These are phyloP conservation scores for Cavia porcellus DNA, from an alignment of 2,113 vertebrate genomes.

Conservation along the genomic window DNA sequence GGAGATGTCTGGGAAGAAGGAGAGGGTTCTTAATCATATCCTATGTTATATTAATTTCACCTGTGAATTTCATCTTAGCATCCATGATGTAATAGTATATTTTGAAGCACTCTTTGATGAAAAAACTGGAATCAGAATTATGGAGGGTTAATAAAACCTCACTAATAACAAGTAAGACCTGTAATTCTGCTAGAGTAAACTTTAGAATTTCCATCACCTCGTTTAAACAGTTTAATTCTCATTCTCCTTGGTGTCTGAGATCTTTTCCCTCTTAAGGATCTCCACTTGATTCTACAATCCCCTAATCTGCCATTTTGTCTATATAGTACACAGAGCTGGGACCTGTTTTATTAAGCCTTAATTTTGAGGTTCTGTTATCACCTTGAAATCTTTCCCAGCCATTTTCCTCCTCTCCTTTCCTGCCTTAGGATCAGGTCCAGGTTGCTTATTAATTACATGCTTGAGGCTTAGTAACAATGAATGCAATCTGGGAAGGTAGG, in stretches of 20 bases:
- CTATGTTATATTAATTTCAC: neutral
- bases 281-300: neutral
- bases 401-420: neutral
- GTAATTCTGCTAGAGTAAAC: constrained; percentile 26
- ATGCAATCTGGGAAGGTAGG: neutral
- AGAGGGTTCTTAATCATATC: neutral
- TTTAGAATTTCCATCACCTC: neutral
- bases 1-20: neutral
- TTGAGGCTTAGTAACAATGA: constrained; percentile 38
- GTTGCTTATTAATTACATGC: constrained; percentile 63
- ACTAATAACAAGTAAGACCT: constrained; percentile 22
- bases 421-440: neutral
- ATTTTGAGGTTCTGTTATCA: constrained; percentile 64
- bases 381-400: constrained; percentile 65
- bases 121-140: constrained; percentile 47
- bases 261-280: neutral
- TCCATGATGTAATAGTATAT: neutral
- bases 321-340: neutral
- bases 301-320: neutral
- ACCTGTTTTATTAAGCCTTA: constrained; percentile 10
- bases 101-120: constrained; percentile 38
- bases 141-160: constrained; percentile 32
- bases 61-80: constrained; percentile 14
- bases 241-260: neutral
- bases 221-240: neutral